These are phyloP conservation scores for Cnemophilus loriae DNA, from an alignment of 2,113 vertebrate genomes.

Conservation along the genomic window DNA sequence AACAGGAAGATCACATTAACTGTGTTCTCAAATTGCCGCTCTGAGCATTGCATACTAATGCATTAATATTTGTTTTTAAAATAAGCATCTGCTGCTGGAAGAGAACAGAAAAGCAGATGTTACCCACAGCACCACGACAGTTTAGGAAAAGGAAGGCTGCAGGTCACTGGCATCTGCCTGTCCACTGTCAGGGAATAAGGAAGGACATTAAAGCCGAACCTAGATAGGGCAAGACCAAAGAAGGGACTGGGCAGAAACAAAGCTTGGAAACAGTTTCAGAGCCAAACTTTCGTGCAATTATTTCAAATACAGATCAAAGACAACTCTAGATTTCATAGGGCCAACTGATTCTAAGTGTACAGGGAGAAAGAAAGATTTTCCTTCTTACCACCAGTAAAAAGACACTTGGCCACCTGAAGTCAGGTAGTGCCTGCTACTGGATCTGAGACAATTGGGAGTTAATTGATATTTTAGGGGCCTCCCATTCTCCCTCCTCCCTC, in stretches of 20 bases:
- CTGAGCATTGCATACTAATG: slow-evolving; percentile 58
- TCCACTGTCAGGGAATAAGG: background rate
- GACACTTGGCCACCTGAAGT: background rate
- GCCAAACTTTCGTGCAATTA: background rate
- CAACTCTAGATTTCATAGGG: background rate
- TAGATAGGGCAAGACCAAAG: background rate
- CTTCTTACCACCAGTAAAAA: background rate
- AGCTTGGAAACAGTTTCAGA: background rate
- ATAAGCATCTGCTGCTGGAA: slow-evolving; percentile 48
- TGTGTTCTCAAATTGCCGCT: slow-evolving; percentile 40
- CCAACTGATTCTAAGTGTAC: background rate
- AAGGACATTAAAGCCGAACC: fast-evolving
- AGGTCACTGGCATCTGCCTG: background rate
- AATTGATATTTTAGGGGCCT: background rate
- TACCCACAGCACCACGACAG: background rate
- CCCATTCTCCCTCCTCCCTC: background rate
- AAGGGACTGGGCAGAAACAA: background rate
- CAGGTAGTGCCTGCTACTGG: background rate
- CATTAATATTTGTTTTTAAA: slow-evolving; percentile 57
- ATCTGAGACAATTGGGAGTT: background rate
- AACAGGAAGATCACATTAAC: slow-evolving; percentile 57
- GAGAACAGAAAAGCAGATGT: background rate
- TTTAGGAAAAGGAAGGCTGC: background rate
- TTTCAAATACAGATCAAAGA: background rate
- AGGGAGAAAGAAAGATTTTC: background rate